Evolutionary conservation across 2,888 invertebrate species (phyloP).

Genomic region (Cecidostiba fungosa): DNA sequence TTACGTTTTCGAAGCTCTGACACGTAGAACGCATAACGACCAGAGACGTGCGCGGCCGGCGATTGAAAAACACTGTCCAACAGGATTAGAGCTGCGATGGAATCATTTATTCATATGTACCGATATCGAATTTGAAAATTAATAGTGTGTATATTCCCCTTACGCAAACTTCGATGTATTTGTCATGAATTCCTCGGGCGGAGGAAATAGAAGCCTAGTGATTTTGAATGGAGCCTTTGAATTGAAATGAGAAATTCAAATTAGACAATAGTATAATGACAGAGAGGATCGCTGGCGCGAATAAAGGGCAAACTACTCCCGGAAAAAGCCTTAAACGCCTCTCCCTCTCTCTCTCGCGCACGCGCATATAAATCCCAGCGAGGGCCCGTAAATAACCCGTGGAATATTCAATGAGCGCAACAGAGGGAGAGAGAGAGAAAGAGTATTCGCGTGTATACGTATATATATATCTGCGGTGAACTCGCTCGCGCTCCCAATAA

Average conservation of each 20-base stretch:
- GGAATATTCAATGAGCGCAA: conserved; percentile 76
- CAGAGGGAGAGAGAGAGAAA: conserved; percentile 60
- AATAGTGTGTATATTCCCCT: background rate
- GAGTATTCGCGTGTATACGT: conserved; percentile 54
- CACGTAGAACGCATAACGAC: conserved; percentile 59
- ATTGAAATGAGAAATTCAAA: conserved; percentile 65
- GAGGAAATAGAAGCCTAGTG: conserved; percentile 22
- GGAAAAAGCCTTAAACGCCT: conserved; percentile 44
- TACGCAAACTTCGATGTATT: conserved; percentile 55
- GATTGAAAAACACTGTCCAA: conserved; percentile 64
- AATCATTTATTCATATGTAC: no score
- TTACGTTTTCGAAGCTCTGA: conserved; percentile 63
- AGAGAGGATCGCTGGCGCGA: background rate
- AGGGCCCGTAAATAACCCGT: conserved; percentile 75
- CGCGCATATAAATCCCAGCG: conserved; percentile 75
- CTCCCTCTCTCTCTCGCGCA: no score
- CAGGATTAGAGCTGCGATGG: background rate
- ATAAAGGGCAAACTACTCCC: background rate
- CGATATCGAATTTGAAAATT: no score
- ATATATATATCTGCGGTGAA: conserved; percentile 51
- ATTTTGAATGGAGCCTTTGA: conserved; percentile 62
- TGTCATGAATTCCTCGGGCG: conserved; percentile 48
- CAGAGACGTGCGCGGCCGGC: conserved; percentile 65
- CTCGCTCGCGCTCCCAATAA: conserved; percentile 62
- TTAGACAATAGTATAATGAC: conserved; percentile 63